These are phyloP conservation scores for Echinarachnius parma DNA, from an alignment of 53 echinoderm and acorn worm species.

Conservation along the genomic window DNA sequence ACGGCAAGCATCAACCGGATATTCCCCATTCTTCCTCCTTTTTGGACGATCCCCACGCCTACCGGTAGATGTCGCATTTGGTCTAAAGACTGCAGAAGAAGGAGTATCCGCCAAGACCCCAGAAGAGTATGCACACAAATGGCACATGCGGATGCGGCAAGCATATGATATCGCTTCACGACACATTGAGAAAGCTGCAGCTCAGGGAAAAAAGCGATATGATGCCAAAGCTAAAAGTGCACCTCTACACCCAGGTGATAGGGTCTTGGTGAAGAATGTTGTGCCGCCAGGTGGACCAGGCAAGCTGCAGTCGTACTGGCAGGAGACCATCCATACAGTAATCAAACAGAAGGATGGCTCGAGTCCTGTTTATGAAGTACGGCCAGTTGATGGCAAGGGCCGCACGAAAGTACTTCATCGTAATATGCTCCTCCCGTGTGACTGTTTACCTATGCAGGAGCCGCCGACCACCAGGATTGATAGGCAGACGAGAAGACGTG, in stretches of 20 bases:
- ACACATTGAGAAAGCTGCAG: constrained; percentile 2
- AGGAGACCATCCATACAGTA: constrained; percentile 40
- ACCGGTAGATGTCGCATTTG: constrained; percentile 49
- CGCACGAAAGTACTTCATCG: constrained; percentile 7
- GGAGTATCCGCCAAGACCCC: neutral
- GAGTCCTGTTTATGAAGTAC: constrained; percentile 43
- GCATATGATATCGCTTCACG: constrained; percentile 32
- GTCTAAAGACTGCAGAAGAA: neutral
- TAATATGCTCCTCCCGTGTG: constrained; percentile 18
- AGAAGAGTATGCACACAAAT: constrained; percentile 17
- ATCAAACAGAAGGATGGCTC: neutral
- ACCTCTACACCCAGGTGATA: constrained; percentile 14
- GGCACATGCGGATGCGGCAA: constrained; percentile 29
- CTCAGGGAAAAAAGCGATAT: constrained; percentile 22
- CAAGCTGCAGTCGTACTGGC: constrained; percentile 45
- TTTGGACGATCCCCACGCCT: constrained; percentile 42
- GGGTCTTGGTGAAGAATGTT: constrained; percentile 47
- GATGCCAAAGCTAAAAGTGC: no score
- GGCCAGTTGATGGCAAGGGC: constrained; percentile 43
- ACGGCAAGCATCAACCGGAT: constrained; percentile 44
- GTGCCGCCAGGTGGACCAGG: constrained; percentile 36
- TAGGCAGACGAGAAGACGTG: no score
- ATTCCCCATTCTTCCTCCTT: constrained; percentile 44
- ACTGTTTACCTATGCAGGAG: neutral
- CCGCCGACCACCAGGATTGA: no score